Base-by-base conservation (phyloP, 35 echinoderm and acorn worm species). In the Ophioderma brevispina region DNA sequence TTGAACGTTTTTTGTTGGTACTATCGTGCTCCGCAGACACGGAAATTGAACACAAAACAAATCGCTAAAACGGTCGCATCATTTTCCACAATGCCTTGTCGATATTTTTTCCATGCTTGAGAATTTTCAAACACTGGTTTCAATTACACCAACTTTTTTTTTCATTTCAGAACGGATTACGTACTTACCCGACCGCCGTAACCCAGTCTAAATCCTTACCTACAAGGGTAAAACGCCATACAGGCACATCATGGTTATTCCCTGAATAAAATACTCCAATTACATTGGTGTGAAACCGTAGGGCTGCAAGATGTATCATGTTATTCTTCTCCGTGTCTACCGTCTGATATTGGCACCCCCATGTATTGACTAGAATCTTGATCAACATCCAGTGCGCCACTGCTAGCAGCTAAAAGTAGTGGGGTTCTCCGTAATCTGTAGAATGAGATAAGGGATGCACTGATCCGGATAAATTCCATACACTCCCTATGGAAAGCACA, bases 281-380 rank as follows among this genome's bases (percentile, higher is more conserved):
- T 4, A 99, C 97, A 78, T 95, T 93, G 38, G 97, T 99, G 33
- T 99, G 97, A 88, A 99, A 99, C 37, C 97, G 38, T 56, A 99
- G 82, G 0, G 97, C 97, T 0, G 97, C 97, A 50, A 99, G 80
- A 75, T 99, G 97, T 3, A 99, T 92, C 93, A 99, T 99, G 85
- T 95, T 99, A 39, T 99, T 95, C n/a, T 59, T 78, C 33, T 95
- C 87, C 36, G 52, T 77, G 40, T 99, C 97, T 0, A 42, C 81
- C n/a, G n/a, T 75, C 91, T 91, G 1, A 49, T 82, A 76, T 95
- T 99, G 75, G 91, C 87, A 1, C 94, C 90, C 55, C 94, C 97
- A 23, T 95, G 80, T n/a, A 31, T 87, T 88, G 23, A 99, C 95
- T 30, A 99, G 78, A 31, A 95, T 92, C 59, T 94, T 89, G 64